Evolutionary conservation across 2,888 invertebrate genomes (phyloP).

Genomic region (Lasioglossum villosulum): DNA sequence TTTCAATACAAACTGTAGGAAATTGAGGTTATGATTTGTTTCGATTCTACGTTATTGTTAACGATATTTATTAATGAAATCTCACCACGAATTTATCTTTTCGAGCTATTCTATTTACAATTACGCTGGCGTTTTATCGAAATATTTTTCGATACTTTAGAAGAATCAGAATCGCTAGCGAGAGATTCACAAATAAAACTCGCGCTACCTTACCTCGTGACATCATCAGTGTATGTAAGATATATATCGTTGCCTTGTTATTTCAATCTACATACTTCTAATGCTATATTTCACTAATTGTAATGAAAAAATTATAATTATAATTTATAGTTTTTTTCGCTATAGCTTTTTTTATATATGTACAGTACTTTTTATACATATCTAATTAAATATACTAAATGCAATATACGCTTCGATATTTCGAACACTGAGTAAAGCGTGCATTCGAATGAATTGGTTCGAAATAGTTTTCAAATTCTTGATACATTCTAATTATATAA

Average conservation of each 20-base stretch:
- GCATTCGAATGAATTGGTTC: constrained; percentile 10
- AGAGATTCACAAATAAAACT: constrained; percentile 58
- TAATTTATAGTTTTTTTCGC: not conserved
- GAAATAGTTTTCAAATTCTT: constrained; percentile 38
- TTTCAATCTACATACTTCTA: constrained; percentile 44
- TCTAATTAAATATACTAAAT: not conserved
- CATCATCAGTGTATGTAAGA: constrained; percentile 62
- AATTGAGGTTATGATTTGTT: constrained; percentile 76
- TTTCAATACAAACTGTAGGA: constrained; percentile 51
- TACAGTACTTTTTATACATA: not conserved
- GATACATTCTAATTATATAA: constrained; percentile 46
- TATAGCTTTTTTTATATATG: not conserved
- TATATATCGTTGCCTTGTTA: constrained; percentile 55
- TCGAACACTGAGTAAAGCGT: not conserved
- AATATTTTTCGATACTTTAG: not conserved
- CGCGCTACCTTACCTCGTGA: constrained; percentile 70
- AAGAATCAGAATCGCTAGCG: not conserved
- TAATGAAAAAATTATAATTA: constrained; percentile 33
- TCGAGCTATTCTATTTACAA: not conserved
- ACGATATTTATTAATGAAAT: not conserved
- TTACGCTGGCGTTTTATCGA: not conserved
- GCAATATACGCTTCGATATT: not conserved
- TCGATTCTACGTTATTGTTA: constrained; percentile 24
- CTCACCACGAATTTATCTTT: not conserved
- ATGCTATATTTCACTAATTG: constrained; percentile 41